Conservation (phyloP, 37 sponge, comb jelly and placozoan species). For the Petrosia ficiformis region DNA sequence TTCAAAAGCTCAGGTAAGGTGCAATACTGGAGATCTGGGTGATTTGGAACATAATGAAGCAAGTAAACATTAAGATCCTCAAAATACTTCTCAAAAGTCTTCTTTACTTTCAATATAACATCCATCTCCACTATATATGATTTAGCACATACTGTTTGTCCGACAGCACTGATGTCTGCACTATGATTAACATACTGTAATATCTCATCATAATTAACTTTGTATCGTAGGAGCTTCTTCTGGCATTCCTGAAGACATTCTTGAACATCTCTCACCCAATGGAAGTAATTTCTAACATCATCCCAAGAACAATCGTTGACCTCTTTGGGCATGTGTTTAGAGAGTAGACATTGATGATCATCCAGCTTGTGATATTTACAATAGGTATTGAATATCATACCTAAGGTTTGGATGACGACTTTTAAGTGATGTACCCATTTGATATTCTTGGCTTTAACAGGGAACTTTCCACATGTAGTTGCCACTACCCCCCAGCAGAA, state of each 20-base stretch:
- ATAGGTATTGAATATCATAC: conserved; percentile 31
- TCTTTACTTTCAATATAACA: conserved; percentile 6
- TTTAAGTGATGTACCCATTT: conserved; percentile 34
- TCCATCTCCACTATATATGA: conserved; percentile 10
- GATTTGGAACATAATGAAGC: conserved; percentile 30
- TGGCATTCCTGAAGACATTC: conserved; percentile 28
- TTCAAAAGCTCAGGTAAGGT: conserved; percentile 29
- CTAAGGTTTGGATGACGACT: conserved; percentile 18
- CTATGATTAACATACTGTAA: conserved; percentile 37
- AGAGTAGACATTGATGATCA: conserved; percentile 14
- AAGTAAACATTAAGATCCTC: conserved; percentile 43
- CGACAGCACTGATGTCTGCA: conserved; percentile 5
- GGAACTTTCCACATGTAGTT: conserved; percentile 30
- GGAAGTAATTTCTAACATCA: conserved; percentile 50
- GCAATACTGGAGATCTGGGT: conserved; percentile 50
- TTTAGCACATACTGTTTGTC: conserved; percentile 22
- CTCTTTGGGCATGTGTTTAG: conserved; percentile 11
- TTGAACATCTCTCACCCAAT: conserved; percentile 50
- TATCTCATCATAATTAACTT: conserved; percentile 55
- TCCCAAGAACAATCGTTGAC: not conserved
- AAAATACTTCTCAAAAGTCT: conserved; percentile 8
- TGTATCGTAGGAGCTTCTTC: conserved; percentile 15
- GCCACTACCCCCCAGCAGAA: conserved; percentile 71
- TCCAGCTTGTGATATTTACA: conserved; percentile 16
- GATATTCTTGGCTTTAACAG: conserved; percentile 20